Conservation (phyloP, 2,797 vertebrate species). For the Pseudochirops corinnae region DNA sequence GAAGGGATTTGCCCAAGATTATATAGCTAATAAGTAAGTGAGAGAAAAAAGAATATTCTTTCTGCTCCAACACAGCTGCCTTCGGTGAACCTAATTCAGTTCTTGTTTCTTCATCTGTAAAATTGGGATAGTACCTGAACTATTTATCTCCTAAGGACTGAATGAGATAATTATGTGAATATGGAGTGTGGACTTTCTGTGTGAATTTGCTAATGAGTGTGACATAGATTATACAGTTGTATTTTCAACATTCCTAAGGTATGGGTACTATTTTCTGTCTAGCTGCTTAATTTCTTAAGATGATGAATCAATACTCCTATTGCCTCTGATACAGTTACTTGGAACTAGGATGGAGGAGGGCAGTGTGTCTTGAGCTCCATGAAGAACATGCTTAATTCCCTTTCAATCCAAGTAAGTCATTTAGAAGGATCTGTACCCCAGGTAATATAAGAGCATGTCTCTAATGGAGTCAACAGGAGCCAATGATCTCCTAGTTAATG, state of each 20-base stretch:
- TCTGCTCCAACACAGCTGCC: neutral
- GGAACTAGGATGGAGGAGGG: neutral
- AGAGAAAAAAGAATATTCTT: neutral
- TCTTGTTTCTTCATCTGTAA: neutral
- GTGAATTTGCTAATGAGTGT: neutral
- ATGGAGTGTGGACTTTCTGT: neutral
- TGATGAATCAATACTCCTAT: neutral
- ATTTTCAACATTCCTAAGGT: neutral
- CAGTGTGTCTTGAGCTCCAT: neutral
- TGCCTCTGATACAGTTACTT: neutral
- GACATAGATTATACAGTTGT: neutral
- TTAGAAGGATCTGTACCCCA: constrained; percentile 50
- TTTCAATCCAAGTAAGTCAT: constrained; percentile 51
- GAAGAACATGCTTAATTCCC: neutral
- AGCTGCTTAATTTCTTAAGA: neutral
- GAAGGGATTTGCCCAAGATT: neutral
- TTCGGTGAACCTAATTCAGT: neutral
- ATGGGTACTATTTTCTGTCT: neutral
- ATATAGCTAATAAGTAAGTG: neutral
- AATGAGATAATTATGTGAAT: constrained; percentile 3
- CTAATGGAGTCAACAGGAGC: constrained; percentile 53
- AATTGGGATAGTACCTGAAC: neutral
- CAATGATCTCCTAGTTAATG: constrained; percentile 74
- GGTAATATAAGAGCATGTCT: constrained; percentile 38
- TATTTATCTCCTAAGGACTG: neutral